Conservation (phyloP, 1,140 invertebrate genomes). For the Pogonomyrmex californicus region DNA sequence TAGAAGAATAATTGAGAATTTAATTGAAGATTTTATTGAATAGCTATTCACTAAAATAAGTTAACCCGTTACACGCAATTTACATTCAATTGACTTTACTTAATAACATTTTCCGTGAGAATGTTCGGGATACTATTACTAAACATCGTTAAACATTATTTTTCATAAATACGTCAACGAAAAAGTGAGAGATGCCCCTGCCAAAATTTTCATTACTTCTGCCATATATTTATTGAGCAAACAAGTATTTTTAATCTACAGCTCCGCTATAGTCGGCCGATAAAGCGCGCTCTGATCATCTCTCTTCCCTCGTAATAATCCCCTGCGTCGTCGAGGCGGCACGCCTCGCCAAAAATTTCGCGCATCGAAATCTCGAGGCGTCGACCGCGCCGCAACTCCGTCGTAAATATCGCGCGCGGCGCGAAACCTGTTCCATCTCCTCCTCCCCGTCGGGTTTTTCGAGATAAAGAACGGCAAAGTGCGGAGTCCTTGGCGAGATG, state of each 20-base stretch:
- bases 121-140: background rate
- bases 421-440: constrained; percentile 37
- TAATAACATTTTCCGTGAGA: background rate
- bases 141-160: background rate
- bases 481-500: constrained; percentile 44
- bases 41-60: background rate
- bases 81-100: background rate
- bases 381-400: constrained; percentile 15
- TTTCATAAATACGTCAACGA: background rate
- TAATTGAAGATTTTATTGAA: background rate
- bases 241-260: constrained; percentile 11
- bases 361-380: constrained; percentile 40
- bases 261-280: background rate
- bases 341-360: constrained; percentile 19
- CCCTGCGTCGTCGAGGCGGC: background rate
- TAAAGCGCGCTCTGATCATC: background rate
- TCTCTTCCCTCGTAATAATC: constrained; percentile 11
- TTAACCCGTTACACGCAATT: background rate
- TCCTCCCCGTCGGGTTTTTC: constrained; percentile 6
- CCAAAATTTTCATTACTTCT: constrained; percentile 6
- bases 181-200: background rate
- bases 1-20: background rate
- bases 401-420: constrained; percentile 52
- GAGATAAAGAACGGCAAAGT: constrained; percentile 37
- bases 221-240: constrained; percentile 2